Percentiles rank a stretch among this genome's conserved stretches.
phyloP scores from a whole-genome alignment of 2,888 invertebrate species.

The Podotricha telesiphe region DNA sequence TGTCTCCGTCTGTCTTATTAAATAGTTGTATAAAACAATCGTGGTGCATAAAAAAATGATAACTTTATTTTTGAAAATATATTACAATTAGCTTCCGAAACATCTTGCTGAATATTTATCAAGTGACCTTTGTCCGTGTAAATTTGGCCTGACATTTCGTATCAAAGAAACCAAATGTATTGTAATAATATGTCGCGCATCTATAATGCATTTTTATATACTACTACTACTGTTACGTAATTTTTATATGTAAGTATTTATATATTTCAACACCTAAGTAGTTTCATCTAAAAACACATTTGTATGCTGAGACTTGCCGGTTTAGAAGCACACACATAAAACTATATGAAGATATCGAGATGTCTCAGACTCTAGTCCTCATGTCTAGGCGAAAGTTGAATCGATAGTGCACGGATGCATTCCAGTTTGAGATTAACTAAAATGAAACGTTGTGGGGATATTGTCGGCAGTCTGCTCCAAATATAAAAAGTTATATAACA shows the following conservation, averaged over 20 bases:
- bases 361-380: constrained; percentile 24
- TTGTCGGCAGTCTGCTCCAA: constrained; percentile 7
- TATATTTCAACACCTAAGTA: neutral
- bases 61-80: neutral
- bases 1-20: no score
- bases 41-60: no score
- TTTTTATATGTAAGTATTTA: neutral
- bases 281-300: constrained; percentile 1
- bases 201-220: neutral
- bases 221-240: neutral
- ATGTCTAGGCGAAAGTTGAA: constrained; percentile 30
- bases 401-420: constrained; percentile 34
- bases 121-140: constrained; percentile 26
- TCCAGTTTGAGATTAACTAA: constrained; percentile 29
- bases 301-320: constrained; percentile 3
- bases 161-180: constrained; percentile 3
- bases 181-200: neutral
- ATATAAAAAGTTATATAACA: constrained; percentile 7
- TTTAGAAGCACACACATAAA: constrained; percentile 21
- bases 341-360: constrained; percentile 28
- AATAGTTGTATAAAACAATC: no score
- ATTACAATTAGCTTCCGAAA: constrained; percentile 17
- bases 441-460: constrained; percentile 27
- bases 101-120: constrained; percentile 26
- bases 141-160: constrained; percentile 27